Evolutionary conservation across 2,888 invertebrate species (phyloP).

Genomic region (Nephrotoma guestfalica): DNA sequence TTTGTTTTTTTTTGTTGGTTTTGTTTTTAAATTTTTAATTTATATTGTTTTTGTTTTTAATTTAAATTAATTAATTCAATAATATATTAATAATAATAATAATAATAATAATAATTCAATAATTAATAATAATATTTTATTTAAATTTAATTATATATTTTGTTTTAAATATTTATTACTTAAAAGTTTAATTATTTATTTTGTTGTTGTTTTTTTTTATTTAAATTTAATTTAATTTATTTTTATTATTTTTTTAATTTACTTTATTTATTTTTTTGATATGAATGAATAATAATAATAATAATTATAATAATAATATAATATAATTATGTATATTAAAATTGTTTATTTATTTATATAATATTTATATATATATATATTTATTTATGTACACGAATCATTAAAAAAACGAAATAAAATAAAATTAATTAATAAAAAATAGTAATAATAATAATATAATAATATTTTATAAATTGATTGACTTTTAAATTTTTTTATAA

Average conservation of each 20-base stretch:
- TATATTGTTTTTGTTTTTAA: neutral
- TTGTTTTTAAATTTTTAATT: neutral
- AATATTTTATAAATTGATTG: neutral
- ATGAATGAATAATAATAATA: neutral
- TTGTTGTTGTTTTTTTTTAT: neutral
- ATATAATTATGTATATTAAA: neutral
- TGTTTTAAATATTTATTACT: neutral
- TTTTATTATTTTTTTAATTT: neutral
- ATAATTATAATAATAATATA: neutral
- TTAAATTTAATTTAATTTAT: neutral
- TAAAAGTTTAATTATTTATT: neutral
- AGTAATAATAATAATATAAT: neutral
- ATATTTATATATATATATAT: neutral
- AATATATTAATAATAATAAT: neutral
- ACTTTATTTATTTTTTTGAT: neutral
- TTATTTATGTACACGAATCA: neutral
- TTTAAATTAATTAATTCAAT: constrained; percentile 1
- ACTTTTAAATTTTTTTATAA: neutral
- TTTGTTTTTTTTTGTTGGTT: neutral
- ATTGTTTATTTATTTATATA: neutral
- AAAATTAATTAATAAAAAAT: neutral
- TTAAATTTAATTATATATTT: neutral
- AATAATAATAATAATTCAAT: constrained; percentile 3
- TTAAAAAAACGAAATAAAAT: neutral
- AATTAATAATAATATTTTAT: constrained; percentile 1